Base-by-base conservation (phyloP, 1,140 invertebrate genomes). In the Hestina assimilis region DNA sequence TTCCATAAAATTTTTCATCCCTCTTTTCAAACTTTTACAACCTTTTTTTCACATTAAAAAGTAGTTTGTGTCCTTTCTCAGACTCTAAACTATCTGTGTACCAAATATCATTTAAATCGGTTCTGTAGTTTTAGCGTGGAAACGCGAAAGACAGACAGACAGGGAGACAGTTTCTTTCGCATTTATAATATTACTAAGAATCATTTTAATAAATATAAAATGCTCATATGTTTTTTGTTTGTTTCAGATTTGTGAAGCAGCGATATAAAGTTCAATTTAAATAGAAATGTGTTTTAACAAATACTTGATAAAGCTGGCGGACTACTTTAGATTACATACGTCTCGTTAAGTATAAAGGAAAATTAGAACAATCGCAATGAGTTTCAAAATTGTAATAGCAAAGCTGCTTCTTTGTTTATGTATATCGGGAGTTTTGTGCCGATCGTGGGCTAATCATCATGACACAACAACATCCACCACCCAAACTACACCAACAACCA, bases 401-500 rank as follows among this genome's bases (percentile, higher is more conserved):
- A 86, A 85, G 62, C 67, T 88, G n/a, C 61, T 88, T 47, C 46
- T 88, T 42, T 83, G 75, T 47, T 58, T 75, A 35, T 75, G 74
- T 38, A 54, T 82, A 47, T 70, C 75, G 11, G 61, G 69, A 24
- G 79, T 69, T 1, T 78, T 67, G 45, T 69, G 74, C 17, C 59
- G 87, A 53, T 89, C 89, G n/a, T 89, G 89, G 87, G 89, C 89
- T 2, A 89, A 89, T 48, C 89, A 89, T 55, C 89, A 89, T 52
- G 87, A 89, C 58, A 89, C 86, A 0, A 89, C 89, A 0, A 89
- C 87, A 1, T 88, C 89, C 1, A 89, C 87, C 2, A 87, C 85
- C 4, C 77, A 83, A 33, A 88, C 90, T 1, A 90, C 90, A 9
- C 90, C 90, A 7, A 89, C 89, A 2, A 89, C 89, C 11, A 88